Conservation (phyloP, 2,797 vertebrate genomes). For the Phrynocephalus guinanensis region DNA sequence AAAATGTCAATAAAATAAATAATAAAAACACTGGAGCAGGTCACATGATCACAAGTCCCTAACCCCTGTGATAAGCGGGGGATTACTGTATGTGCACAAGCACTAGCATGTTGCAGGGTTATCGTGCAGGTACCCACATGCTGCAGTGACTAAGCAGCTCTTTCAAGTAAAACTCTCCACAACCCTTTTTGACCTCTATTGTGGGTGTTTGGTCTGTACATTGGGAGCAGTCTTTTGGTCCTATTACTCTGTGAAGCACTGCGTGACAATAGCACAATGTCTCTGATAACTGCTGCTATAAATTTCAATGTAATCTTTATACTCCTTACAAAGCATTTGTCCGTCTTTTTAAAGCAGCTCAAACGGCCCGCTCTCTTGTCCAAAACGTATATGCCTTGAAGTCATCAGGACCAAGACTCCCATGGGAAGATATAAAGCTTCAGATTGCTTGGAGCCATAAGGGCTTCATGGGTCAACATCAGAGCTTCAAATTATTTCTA, state of each 20-base stretch:
- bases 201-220: not conserved
- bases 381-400: too few relatives aligned
- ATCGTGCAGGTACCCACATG: too few relatives aligned
- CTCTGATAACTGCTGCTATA: not conserved
- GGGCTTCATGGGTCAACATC: too few relatives aligned
- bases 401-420: too few relatives aligned
- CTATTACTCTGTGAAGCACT: not conserved
- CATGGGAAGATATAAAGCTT: too few relatives aligned
- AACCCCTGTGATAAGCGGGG: too few relatives aligned
- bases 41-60: too few relatives aligned
- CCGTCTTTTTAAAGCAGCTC: slow-evolving; percentile 1
- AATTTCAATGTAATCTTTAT: not conserved
- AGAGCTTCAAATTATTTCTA: too few relatives aligned
- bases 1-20: too few relatives aligned
- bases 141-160: not conserved
- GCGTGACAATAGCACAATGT: not conserved
- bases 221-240: not conserved
- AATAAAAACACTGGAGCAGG: too few relatives aligned
- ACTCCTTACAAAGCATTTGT: not conserved
- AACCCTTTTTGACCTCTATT: not conserved
- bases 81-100: not conserved
- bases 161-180: not conserved
- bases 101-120: not conserved
- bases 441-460: too few relatives aligned
- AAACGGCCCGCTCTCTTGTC: too few relatives aligned